Percentiles rank a stretch among this genome's conserved stretches.
Conservation (phyloP, 2,888 invertebrate genomes). For the Mycalesis mineus region DNA sequence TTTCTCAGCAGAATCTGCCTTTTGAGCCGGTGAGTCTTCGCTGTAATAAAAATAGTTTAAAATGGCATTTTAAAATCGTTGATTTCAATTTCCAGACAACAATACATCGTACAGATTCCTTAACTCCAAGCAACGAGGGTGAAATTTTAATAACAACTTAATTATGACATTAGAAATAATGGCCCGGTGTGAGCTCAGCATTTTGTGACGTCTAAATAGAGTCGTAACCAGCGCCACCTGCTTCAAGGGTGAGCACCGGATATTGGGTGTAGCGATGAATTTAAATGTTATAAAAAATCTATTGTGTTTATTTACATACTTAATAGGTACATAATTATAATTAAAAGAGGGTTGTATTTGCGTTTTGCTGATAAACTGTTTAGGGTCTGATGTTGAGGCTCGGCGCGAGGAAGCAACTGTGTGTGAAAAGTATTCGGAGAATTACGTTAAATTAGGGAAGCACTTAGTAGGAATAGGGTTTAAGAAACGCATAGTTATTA, state of each 20-base stretch:
- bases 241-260: constrained; percentile 31
- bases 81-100: no score
- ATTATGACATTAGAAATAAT: background rate
- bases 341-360: background rate
- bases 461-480: no score
- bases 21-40: no score
- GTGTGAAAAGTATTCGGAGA: no score
- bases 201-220: constrained; percentile 34
- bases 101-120: no score
- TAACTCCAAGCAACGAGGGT: background rate
- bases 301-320: background rate
- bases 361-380: background rate
- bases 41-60: no score
- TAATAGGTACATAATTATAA: background rate
- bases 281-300: constrained; percentile 19
- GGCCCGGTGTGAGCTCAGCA: constrained; percentile 1
- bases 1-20: no score
- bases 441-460: no score
- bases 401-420: no score
- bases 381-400: no score
- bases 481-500: no score
- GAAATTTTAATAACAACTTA: background rate
- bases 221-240: constrained; percentile 35
- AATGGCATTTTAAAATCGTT: no score
- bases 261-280: constrained; percentile 27